Base-by-base conservation (phyloP, 2,888 invertebrate genomes). In the Orchestes rusci region DNA sequence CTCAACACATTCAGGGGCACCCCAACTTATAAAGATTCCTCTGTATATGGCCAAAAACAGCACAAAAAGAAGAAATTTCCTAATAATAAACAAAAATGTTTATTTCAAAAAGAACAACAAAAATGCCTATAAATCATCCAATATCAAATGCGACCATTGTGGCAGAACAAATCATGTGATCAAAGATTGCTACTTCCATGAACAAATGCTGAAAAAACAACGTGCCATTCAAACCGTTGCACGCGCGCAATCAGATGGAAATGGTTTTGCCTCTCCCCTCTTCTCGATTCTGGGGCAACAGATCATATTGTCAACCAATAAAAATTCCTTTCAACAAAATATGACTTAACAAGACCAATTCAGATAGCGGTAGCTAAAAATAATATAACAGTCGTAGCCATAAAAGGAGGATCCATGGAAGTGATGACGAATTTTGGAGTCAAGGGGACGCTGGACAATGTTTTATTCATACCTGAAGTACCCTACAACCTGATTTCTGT, bases 401-500 rank as follows among this genome's bases (percentile, higher is more conserved):
- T n/a, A n/a, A n/a, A n/a, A n/a, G n/a, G n/a, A n/a, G n/a, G n/a
- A n/a, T n/a, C n/a, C n/a, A n/a, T n/a, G n/a, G n/a, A n/a, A n/a
- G n/a, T n/a, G n/a, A n/a, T n/a, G n/a, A n/a, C n/a, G n/a, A n/a
- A n/a, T n/a, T n/a, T n/a, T 12, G 35, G 35, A 18, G 35, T 16
- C 3, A 4, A 18, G 3, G 20, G 19, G n/a, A 18, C 35, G 3
- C 18, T 35, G 12, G 8, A 19, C 18, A 16, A 35, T 35, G 35
- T 35, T 10, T 12, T 35, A 3, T 18, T 19, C 12, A 12, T 15
- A 7, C 18, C 35, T 3, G 35, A 35, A n/a, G 20, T 18, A 12
- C 35, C 35, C 18, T 23, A 23, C 27, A 62, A 63, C 44, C 40
- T 61, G 16, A 38, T 47, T 5, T 44, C 37, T 12, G 37, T 43